These are phyloP conservation scores for Sabatieria punctata DNA, from an alignment of 2,888 invertebrate genomes.

Conservation along the genomic window DNA sequence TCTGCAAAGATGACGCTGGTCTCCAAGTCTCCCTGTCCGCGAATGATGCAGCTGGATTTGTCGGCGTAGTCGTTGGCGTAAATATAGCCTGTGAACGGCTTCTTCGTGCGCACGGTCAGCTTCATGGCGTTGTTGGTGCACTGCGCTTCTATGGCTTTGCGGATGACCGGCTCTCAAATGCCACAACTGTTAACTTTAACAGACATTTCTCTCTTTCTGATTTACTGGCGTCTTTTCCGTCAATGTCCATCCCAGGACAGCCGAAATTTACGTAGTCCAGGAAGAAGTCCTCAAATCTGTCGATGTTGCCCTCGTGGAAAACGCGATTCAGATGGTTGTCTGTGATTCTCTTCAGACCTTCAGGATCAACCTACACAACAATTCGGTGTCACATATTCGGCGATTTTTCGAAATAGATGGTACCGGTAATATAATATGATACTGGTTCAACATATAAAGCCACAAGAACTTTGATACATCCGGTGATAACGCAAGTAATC, in stretches of 20 bases:
- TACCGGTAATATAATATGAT: too few relatives aligned
- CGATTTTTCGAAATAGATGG: too few relatives aligned
- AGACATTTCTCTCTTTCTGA: background rate
- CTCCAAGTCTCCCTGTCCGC: background rate
- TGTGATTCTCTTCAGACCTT: slow-evolving; percentile 21
- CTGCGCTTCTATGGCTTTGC: slow-evolving; percentile 23
- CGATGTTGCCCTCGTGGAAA: slow-evolving; percentile 21
- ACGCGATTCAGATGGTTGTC: slow-evolving; percentile 15
- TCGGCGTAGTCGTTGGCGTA: slow-evolving; percentile 24
- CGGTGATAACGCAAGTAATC: too few relatives aligned
- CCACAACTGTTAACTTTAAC: background rate
- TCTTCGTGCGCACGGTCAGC: slow-evolving; percentile 22
- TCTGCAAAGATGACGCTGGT: too few relatives aligned
- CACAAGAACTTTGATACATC: too few relatives aligned
- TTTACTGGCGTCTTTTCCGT: background rate
- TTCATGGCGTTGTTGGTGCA: slow-evolving; percentile 23
- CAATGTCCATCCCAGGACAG: slow-evolving; percentile 18
- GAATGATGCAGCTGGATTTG: slow-evolving; percentile 15
- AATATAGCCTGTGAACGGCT: slow-evolving; percentile 22
- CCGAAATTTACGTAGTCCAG: slow-evolving; percentile 25
- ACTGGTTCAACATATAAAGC: too few relatives aligned
- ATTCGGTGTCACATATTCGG: too few relatives aligned
- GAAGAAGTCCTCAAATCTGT: slow-evolving; percentile 21
- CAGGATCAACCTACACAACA: slow-evolving; percentile 20
- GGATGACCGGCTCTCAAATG: slow-evolving; percentile 19